Conservation (phyloP, 2,113 vertebrate species). For the Gopherus flavomarginatus region DNA sequence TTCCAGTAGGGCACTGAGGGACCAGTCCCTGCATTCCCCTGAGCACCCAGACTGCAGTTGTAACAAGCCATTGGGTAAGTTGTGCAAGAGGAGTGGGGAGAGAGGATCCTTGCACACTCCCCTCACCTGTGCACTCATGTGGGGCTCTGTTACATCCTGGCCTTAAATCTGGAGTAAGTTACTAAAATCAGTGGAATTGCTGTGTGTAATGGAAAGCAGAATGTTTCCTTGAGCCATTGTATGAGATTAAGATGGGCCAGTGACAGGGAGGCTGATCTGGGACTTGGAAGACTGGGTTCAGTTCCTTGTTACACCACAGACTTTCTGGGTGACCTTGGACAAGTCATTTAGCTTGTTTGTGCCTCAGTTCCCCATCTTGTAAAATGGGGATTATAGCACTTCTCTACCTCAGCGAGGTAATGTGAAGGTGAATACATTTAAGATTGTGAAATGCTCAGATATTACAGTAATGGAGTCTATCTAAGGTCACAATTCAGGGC, state of each 20-base stretch:
- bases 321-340: neutral
- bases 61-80: neutral
- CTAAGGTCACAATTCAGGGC: neutral
- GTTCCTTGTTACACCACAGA: neutral
- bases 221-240: neutral
- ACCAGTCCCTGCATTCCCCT: neutral
- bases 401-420: too few relatives aligned
- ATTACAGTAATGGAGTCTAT: neutral
- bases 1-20: neutral
- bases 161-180: neutral
- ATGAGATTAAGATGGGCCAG: neutral
- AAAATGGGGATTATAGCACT: neutral
- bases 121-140: neutral
- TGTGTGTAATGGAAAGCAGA: neutral
- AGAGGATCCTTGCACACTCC: neutral
- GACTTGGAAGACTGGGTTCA: too few relatives aligned
- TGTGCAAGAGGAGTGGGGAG: neutral
- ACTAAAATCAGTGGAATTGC: neutral
- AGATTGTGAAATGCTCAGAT: neutral
- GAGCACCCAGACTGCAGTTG: neutral
- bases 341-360: neutral
- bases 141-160: neutral
- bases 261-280: too few relatives aligned
- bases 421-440: neutral
- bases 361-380: neutral